Conservation (phyloP, 2,888 invertebrate species). For the Dasypolia templi region DNA sequence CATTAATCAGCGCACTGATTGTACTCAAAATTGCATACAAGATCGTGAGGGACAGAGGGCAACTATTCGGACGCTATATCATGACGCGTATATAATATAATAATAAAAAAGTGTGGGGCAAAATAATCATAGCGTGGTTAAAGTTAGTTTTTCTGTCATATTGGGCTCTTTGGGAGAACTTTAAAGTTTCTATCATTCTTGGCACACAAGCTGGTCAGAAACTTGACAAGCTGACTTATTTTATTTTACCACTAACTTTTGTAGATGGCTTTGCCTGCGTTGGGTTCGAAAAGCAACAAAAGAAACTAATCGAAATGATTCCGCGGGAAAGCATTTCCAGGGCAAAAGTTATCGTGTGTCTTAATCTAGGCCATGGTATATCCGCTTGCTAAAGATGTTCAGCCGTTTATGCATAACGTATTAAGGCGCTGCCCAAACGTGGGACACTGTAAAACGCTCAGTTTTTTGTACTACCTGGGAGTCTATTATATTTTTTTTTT, state of each 20-base stretch:
- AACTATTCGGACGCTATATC: neutral
- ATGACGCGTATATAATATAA: neutral
- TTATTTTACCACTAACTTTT: neutral
- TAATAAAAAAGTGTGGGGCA: neutral
- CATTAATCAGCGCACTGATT: neutral
- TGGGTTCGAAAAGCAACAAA: neutral
- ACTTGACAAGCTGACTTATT: neutral
- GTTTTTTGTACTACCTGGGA: too few relatives aligned
- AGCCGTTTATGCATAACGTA: too few relatives aligned
- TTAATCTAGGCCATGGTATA: too few relatives aligned
- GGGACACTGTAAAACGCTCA: too few relatives aligned
- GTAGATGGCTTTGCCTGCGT: neutral
- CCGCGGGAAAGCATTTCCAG: neutral
- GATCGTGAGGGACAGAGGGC: neutral
- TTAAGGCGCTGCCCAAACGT: too few relatives aligned
- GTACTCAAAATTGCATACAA: neutral
- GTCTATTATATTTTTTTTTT: too few relatives aligned
- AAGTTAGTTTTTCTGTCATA: neutral
- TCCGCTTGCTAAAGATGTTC: neutral
- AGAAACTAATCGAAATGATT: neutral
- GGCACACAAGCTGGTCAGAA: neutral
- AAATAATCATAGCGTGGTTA: neutral
- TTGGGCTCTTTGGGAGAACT: neutral
- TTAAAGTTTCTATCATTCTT: neutral
- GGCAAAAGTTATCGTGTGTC: neutral